Evolutionary conservation across 2,797 vertebrate species (phyloP).

Genomic region (Clarias pachynema): DNA sequence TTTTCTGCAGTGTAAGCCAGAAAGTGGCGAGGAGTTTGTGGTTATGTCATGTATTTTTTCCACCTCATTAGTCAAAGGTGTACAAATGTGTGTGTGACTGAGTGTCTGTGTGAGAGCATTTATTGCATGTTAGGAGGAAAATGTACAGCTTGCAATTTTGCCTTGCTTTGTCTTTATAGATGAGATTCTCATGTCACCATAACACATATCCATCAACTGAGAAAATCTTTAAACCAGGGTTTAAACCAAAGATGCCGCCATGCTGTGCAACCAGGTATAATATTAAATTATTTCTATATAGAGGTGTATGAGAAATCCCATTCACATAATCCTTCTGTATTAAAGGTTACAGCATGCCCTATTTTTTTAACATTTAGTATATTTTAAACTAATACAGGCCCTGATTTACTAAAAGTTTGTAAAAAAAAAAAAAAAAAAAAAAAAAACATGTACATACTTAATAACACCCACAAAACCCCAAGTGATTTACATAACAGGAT

Average conservation of each 20-base stretch:
- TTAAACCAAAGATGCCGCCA: background rate
- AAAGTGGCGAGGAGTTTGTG: conserved; percentile 44
- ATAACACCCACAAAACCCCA: background rate
- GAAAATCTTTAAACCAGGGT: background rate
- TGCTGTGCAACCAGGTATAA: background rate
- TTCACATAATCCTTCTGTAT: background rate
- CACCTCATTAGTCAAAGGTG: conserved; percentile 47
- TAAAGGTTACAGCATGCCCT: background rate
- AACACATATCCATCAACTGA: conserved; percentile 30
- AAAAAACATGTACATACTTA: background rate
- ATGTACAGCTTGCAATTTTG: conserved; percentile 13
- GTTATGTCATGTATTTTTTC: conserved; percentile 45
- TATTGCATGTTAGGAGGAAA: conserved; percentile 2
- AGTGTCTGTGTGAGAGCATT: background rate
- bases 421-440: no score
- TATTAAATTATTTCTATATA: conserved; percentile 5
- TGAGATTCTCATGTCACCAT: background rate
- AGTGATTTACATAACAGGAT: background rate
- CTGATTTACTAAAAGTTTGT: background rate
- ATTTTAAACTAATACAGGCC: background rate
- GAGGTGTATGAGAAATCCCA: background rate
- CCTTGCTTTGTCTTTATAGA: conserved; percentile 21
- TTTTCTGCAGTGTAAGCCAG: conserved; percentile 73
- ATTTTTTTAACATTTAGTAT: background rate
- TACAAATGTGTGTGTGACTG: background rate